phyloP scores from a whole-genome alignment of 1,140 invertebrate genomes.

The Battus philenor region DNA sequence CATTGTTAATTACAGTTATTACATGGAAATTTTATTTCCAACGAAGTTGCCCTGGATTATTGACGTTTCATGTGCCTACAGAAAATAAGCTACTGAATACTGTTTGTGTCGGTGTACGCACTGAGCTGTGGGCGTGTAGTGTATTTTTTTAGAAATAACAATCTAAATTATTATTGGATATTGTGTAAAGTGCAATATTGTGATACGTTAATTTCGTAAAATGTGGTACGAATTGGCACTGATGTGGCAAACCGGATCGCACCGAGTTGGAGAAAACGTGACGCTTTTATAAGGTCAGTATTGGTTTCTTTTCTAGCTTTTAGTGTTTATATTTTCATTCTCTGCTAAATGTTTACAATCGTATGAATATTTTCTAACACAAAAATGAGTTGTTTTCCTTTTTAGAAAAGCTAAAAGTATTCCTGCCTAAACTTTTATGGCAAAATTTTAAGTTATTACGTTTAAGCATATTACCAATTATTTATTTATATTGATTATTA shows the following conservation, averaged over 20 bases:
- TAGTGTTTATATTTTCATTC: conserved; percentile 16
- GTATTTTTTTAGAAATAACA: conserved; percentile 16
- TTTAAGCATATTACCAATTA: no score
- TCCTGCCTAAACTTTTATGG: no score
- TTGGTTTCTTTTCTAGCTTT: conserved; percentile 30
- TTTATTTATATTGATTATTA: no score
- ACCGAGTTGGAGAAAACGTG: conserved; percentile 64
- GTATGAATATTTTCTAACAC: no score
- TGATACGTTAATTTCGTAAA: conserved; percentile 41
- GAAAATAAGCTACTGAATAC: conserved; percentile 47
- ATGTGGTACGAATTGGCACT: conserved; percentile 56
- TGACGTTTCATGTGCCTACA: conserved; percentile 51
- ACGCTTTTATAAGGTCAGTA: conserved; percentile 66
- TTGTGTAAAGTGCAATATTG: conserved; percentile 47
- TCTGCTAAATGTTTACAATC: no score
- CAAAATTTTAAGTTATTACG: no score
- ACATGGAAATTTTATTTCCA: conserved; percentile 16
- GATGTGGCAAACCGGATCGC: conserved; percentile 72
- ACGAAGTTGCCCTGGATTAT: conserved; percentile 46
- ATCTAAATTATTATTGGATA: conserved; percentile 24
- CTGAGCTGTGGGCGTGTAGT: conserved; percentile 43
- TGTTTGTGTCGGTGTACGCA: conserved; percentile 43
- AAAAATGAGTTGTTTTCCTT: no score
- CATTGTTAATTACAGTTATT: conserved; percentile 7
- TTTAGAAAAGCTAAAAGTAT: no score